A percentile compares a stretch with the other conserved stretches of the same genome.
These are phyloP conservation scores for Charanyca ferruginea DNA, from an alignment of 2,888 invertebrate genomes.

Conservation along the genomic window DNA sequence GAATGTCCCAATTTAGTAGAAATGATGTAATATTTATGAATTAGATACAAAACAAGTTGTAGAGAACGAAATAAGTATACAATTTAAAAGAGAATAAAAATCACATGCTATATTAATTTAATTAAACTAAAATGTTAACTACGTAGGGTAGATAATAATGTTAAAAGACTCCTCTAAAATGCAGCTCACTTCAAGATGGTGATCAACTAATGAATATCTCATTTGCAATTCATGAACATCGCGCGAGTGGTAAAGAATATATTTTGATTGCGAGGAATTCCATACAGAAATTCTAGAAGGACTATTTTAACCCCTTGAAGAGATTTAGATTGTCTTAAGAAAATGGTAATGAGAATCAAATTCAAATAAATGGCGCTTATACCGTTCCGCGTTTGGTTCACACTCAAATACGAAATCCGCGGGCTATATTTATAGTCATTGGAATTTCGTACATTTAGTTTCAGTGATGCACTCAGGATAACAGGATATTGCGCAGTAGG, in stretches of 20 bases:
- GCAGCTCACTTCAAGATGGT: constrained; percentile 32
- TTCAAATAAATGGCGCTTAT: constrained; percentile 25
- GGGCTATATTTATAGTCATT: constrained; percentile 54
- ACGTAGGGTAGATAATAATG: constrained; percentile 13
- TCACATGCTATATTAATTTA: constrained; percentile 43
- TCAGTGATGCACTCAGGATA: constrained; percentile 46
- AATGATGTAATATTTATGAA: constrained; percentile 21
- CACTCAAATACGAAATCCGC: constrained; percentile 29
- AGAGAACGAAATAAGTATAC: constrained; percentile 40
- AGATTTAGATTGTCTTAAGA: constrained; percentile 15
- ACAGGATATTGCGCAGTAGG: constrained; percentile 50
- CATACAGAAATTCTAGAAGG: constrained; percentile 9
- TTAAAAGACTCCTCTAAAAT: constrained; percentile 36
- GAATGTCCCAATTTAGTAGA: not conserved
- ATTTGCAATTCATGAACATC: constrained; percentile 53
- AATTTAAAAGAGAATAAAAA: constrained; percentile 35
- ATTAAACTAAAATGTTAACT: constrained; percentile 47
- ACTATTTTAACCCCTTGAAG: constrained; percentile 20
- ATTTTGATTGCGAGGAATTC: constrained; percentile 22
- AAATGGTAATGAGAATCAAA: constrained; percentile 27
- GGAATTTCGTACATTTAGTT: constrained; percentile 38
- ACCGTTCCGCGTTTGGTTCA: constrained; percentile 6
- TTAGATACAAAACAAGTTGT: constrained; percentile 21
- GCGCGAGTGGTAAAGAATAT: constrained; percentile 28
- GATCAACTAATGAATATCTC: constrained; percentile 43